Evolutionary conservation across 2,797 vertebrate species (phyloP), one percentile per base, ranked within the genome.

Genomic region (Merluccius polli): DNA sequence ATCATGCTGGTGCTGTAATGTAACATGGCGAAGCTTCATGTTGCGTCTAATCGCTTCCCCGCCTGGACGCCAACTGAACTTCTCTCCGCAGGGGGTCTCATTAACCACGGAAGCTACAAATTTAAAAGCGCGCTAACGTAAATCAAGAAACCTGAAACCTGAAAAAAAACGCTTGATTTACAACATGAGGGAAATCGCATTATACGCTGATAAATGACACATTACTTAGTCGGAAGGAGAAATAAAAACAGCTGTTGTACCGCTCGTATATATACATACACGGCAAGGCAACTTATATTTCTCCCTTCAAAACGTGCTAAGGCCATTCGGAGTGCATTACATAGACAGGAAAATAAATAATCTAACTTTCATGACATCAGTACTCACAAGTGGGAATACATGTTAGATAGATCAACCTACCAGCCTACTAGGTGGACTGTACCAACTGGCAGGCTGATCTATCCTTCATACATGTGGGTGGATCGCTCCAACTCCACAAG

Each of bases 61-160:
- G 83, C 86, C 83, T 79, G 86, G 87, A 63, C 18, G 84, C 77
- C 89, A 90, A 87, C 87, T 90, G 89, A 74, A 78, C 70, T 84
- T 83, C 77, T 65, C 67, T 41, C 85, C 69, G 82, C 79, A 79
- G 85, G 87, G 71, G 76, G 33, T 30, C 21, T 27, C 84, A 84
- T 89, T 80, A 87, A 41, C 86, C 68, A 67, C 71, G 7, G 74
- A 69, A 78, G 81, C 78, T 81, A 27, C 27, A 73, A 85, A 83
- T 76, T 82, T 70, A 75, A 80, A 76, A n/a, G 48, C 48, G 83
- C 79, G 24, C 65, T 13, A 2, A n/a, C 5, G 48, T 52, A 52
- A 52, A 52, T 16, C 44, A 48, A 48, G 44, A 4, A 18, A 48
- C 44, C 44, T 13, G 44, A n/a, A n/a, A n/a, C n/a, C n/a, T n/a